Evolutionary conservation across 2,113 vertebrate genomes (phyloP).

Genomic region (Cinclus mexicanus): DNA sequence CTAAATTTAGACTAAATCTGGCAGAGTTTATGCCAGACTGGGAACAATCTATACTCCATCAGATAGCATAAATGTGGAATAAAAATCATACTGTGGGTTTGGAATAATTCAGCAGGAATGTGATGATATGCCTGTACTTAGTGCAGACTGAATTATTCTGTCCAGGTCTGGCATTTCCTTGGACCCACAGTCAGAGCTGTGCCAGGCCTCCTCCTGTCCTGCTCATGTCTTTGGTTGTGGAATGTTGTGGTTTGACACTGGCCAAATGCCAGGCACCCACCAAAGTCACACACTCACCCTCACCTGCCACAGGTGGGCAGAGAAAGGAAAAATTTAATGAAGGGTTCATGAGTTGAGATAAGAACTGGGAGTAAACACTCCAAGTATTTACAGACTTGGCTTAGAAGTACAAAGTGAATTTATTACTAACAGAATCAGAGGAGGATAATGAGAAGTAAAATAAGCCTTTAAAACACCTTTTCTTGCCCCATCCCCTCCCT

Average conservation of each 20-base stretch:
- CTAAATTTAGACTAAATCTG: not conserved
- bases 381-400: not conserved
- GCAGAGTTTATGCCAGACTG: not conserved
- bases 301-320: not conserved
- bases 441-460: not conserved
- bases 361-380: not conserved
- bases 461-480: not conserved
- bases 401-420: not conserved
- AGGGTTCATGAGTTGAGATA: not conserved
- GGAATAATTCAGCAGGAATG: not conserved
- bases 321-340: not conserved
- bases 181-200: not conserved
- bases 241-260: not conserved
- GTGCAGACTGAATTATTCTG: not conserved
- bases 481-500: not conserved
- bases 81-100: not conserved
- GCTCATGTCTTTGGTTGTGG: not conserved
- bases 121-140: not conserved
- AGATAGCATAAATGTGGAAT: not conserved
- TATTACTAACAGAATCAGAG: not conserved
- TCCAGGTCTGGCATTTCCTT: not conserved
- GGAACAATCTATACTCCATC: not conserved
- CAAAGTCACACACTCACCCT: fast-evolving
- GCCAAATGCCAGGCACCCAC: not conserved
- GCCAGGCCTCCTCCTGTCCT: not conserved